phyloP scores from a whole-genome alignment of 2,797 vertebrate species.

The Spea hammondii region DNA sequence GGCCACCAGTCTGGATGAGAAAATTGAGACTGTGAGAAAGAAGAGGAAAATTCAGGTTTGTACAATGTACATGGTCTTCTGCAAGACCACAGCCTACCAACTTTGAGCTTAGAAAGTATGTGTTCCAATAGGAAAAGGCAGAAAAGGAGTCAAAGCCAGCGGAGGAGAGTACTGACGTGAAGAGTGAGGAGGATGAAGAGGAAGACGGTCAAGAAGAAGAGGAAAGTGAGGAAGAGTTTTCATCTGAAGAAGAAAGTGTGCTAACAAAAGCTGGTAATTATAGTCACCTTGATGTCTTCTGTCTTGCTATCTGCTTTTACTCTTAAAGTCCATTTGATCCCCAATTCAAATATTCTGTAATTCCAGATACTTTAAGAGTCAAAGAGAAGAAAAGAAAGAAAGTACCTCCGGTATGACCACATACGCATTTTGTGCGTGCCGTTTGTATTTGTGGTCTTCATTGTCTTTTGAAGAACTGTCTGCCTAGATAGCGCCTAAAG shows the following conservation, averaged over 20 bases:
- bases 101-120: not conserved
- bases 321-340: not conserved
- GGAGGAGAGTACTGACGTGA: slow-evolving; percentile 54
- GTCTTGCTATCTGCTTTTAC: not conserved
- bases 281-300: not conserved
- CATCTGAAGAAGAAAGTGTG: slow-evolving; percentile 79
- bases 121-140: slow-evolving; percentile 71
- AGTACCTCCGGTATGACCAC: not conserved
- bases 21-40: slow-evolving; percentile 90
- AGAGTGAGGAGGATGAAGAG: slow-evolving; percentile 50
- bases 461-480: too few species aligned
- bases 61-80: not conserved
- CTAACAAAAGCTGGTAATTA: slow-evolving; percentile 86
- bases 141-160: slow-evolving; percentile 58
- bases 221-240: slow-evolving; percentile 70
- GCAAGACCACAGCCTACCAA: not conserved
- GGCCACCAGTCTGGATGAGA: slow-evolving; percentile 88
- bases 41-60: slow-evolving; percentile 84
- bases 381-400: slow-evolving; percentile 75
- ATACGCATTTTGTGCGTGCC: not conserved
- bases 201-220: slow-evolving; percentile 40
- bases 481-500: not conserved
- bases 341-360: not conserved
- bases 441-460: not conserved
- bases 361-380: slow-evolving; percentile 80